Evolutionary conservation across 2,113 vertebrate genomes (phyloP), one percentile per base, ranked within the genome.

Genomic region (Peucedramus taeniatus): DNA sequence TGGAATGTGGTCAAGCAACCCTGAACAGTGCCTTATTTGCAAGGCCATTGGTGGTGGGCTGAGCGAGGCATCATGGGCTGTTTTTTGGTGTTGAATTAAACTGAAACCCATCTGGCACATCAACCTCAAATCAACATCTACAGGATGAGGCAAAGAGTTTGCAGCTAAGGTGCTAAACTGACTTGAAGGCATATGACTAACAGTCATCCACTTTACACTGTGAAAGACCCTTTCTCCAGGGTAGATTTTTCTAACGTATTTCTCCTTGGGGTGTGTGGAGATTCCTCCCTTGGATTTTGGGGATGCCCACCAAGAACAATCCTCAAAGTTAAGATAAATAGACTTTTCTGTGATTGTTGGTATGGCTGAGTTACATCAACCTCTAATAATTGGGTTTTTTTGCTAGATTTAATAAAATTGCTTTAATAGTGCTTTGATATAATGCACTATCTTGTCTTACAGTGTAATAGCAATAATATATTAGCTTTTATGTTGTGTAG

Each of bases 281-380:
- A 59, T 37, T 44, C 37, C 22, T 59, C 6, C 27, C 31, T 22
- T 59, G 37, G 7, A 7, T 44, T 76, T 31, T 59, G 37, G 44
- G 4, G 11, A 10, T 50, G 22, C 2, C 17, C 6, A 59, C 13
- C 17, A 59, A 44, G 31, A 35, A 31, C 15, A 59, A 4, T 22
- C 11, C 21, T 37, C 11, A 8, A 31, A 24, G 31, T 50, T 59
- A 59, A 76, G 26, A 31, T 31, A 76, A 42, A 42, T 13, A 31
- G 14, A 59, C 8, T 37, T 37, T 31, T 21, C 14, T 22, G 23
- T 35, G 6, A 27, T 33, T 0, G 0, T 44, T 44, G 9, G 21
- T 66, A 31, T 66, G 7, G 7, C 5, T 22, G 31, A 59, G 1
- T 44, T 51, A 10, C 17, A 31, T 18, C 9, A 18, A 33, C 37